Conservation (phyloP, 1,140 invertebrate species). For the Atta texana region DNA sequence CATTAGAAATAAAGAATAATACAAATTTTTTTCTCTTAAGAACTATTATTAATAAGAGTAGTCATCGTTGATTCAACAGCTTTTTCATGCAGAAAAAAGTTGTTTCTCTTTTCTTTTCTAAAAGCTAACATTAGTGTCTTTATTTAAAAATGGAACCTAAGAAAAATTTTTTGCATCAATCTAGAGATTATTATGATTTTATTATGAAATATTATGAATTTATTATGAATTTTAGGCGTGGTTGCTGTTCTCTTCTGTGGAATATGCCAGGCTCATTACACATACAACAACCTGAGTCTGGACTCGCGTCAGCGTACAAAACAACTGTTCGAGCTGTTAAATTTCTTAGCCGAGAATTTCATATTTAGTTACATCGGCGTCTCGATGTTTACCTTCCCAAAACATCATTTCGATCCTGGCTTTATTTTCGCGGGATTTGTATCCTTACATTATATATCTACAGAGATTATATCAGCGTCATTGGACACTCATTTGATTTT, state of each 20-base stretch:
- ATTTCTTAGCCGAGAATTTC: constrained; percentile 99
- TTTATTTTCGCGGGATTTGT: constrained; percentile 98
- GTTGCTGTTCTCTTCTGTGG: constrained; percentile 99
- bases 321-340: constrained; percentile 97
- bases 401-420: constrained; percentile 96
- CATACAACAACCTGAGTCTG: constrained; percentile 97
- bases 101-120: not conserved
- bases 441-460: constrained; percentile 87
- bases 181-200: not conserved
- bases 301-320: constrained; percentile 97
- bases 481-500: not conserved
- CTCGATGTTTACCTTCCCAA: constrained; percentile 98
- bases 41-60: not conserved
- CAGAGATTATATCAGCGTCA: too few species aligned
- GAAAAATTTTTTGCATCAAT: not conserved
- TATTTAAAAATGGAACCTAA: not conserved
- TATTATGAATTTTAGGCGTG: constrained; percentile 89
- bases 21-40: not conserved
- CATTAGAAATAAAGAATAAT: not conserved
- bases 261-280: constrained; percentile 99
- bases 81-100: not conserved
- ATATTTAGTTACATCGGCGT: constrained; percentile 99
- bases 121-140: not conserved
- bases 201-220: not conserved
- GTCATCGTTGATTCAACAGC: not conserved